Percentiles rank a stretch among this genome's conserved stretches.
Evolutionary conservation across 1,140 invertebrate species (phyloP).

Genomic region (Trichonephila inaurata): DNA sequence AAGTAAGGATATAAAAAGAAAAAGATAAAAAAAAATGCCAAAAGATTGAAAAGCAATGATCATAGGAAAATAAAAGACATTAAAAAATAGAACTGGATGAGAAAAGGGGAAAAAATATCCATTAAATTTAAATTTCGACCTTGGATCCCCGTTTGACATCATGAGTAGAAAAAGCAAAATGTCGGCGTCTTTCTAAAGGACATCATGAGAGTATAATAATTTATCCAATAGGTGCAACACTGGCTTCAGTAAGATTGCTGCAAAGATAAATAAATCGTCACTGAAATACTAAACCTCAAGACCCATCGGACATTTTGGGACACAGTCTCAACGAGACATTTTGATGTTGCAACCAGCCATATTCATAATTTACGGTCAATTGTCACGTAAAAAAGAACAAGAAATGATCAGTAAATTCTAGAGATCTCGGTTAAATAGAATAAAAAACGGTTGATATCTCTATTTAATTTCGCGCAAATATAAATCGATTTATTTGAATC

Average conservation of each 20-base stretch:
- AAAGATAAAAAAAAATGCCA: not conserved
- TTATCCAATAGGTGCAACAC: constrained; percentile 28
- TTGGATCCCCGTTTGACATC: constrained; percentile 14
- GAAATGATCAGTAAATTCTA: no score
- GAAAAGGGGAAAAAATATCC: not conserved
- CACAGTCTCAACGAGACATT: not conserved
- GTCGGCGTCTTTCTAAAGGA: not conserved
- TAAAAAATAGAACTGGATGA: not conserved
- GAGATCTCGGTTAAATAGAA: no score
- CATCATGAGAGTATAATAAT: constrained; percentile 27
- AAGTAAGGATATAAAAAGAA: not conserved
- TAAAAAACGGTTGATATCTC: no score
- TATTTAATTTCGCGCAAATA: no score
- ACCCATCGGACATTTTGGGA: not conserved
- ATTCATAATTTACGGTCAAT: no score
- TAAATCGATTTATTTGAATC: no score
- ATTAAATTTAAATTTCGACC: constrained; percentile 35
- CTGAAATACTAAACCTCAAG: not conserved
- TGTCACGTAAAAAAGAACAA: no score
- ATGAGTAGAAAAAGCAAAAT: not conserved
- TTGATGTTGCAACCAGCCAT: no score
- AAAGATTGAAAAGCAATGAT: constrained; percentile 13
- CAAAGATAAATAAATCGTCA: not conserved
- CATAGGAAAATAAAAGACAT: not conserved
- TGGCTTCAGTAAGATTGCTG: not conserved